Conservation (phyloP, 2,113 vertebrate species). For the Crotalus helleri region DNA sequence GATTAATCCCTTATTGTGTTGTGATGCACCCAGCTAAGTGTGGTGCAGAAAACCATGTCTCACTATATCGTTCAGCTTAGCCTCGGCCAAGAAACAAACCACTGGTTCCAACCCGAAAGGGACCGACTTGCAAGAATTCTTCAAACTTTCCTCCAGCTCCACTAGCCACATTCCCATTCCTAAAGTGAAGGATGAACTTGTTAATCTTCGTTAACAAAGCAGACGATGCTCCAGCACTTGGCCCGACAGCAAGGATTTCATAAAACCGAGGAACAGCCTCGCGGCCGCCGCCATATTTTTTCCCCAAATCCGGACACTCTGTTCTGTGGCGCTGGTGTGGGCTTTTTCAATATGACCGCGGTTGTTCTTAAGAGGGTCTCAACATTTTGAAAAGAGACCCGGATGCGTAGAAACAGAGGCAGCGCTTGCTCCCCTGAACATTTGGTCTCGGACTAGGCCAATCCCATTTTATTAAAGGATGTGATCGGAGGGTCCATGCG, state of each 20-base stretch:
- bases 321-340: neutral
- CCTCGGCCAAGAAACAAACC: neutral
- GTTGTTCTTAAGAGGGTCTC: neutral
- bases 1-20: neutral
- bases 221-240: neutral
- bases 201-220: neutral
- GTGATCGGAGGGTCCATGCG: neutral
- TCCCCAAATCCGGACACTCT: neutral
- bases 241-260: neutral
- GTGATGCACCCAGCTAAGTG: neutral
- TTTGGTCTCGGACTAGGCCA: neutral
- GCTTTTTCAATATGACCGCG: neutral
- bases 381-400: neutral
- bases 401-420: neutral
- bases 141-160: neutral
- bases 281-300: neutral
- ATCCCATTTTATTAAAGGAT: neutral
- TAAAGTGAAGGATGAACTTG: neutral
- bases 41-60: neutral
- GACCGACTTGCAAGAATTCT: neutral
- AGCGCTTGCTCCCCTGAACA: neutral
- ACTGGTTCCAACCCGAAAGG: neutral
- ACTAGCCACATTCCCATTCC: neutral
- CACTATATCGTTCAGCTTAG: neutral
- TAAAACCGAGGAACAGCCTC: neutral